Conservation (phyloP, 2,888 invertebrate species). For the Rhagium mordax region DNA sequence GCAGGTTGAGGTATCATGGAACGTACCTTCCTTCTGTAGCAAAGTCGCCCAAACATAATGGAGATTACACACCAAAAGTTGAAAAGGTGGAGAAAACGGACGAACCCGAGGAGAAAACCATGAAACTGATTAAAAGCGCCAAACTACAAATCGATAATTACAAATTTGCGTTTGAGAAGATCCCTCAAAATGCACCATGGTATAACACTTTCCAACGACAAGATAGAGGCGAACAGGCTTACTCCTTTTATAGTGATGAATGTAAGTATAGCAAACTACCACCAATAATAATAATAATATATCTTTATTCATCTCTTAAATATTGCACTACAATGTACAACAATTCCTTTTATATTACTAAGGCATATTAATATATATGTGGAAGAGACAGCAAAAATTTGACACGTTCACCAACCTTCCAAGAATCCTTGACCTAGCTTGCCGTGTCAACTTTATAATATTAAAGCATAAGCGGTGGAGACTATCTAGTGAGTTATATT, state of each 20-base stretch:
- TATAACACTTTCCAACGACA: conserved; percentile 84
- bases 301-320: too few species aligned
- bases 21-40: conserved; percentile 61
- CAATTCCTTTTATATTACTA: too few species aligned
- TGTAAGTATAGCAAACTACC: conserved; percentile 70
- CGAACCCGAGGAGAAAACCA: conserved; percentile 41
- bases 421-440: too few species aligned
- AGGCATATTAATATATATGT: too few species aligned
- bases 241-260: conserved; percentile 73
- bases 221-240: conserved; percentile 79
- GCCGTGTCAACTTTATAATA: too few species aligned
- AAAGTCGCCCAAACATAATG: conserved; percentile 60
- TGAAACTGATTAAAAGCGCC: conserved; percentile 62
- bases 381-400: too few species aligned
- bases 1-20: conserved; percentile 68
- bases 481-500: too few species aligned
- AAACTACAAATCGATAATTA: conserved; percentile 74
- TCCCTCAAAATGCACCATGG: conserved; percentile 85
- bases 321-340: too few species aligned
- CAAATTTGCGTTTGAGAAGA: conserved; percentile 83
- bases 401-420: too few species aligned
- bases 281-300: too few species aligned
- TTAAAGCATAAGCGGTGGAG: too few species aligned
- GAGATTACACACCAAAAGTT: conserved; percentile 55
- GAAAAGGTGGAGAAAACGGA: conserved; percentile 47